Evolutionary conservation across 1,140 invertebrate species (phyloP), one percentile per base, ranked within the genome.

Genomic region (Lasaia peninsularis): DNA sequence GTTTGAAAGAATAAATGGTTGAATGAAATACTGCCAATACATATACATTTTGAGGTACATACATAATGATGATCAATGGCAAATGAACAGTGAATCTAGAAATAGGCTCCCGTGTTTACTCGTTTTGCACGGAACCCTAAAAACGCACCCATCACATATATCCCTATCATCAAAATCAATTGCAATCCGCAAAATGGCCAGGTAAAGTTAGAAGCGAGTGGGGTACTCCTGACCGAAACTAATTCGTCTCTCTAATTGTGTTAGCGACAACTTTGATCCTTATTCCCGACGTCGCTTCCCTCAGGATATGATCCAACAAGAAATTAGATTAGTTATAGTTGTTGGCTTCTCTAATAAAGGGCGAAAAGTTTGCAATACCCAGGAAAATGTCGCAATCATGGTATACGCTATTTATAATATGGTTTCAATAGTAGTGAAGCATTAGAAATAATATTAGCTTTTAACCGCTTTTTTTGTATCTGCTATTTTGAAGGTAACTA

Each of bases 181-280:
- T 75, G 64, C 63, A 73, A 78, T 76, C 67, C 61, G 34, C 65
- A 69, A 67, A 68, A 65, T 60, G 75, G 74, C 74, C 80, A 80
- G 80, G 78, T 81, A 71, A 71, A 69, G 63, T 50, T 48, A 21
- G 54, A 58, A 58, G 62, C 50, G 60, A 66, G 56, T 66, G 67
- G 70, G 37, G 34, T 35, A 28, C 68, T 78, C 60, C 76, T 86
- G 79, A 78, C 78, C 80, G 72, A 84, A 85, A 81, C 79, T 83
- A 87, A 88, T 86, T 78, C 78, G 69, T 81, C 79, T 74, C 75
- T 68, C 71, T 84, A 87, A 88, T 81, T 80, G 78, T 73, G 80
- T 88, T 88, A 86, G 73, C 65, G 84, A 87, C 82, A 86, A 88
- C 79, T 88, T 88, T 87, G 79, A 85, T 84, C 78, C 78, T 73